These are phyloP conservation scores for Phrynocephalus vlangalii DNA, from an alignment of 2,797 vertebrate genomes.

Conservation along the genomic window DNA sequence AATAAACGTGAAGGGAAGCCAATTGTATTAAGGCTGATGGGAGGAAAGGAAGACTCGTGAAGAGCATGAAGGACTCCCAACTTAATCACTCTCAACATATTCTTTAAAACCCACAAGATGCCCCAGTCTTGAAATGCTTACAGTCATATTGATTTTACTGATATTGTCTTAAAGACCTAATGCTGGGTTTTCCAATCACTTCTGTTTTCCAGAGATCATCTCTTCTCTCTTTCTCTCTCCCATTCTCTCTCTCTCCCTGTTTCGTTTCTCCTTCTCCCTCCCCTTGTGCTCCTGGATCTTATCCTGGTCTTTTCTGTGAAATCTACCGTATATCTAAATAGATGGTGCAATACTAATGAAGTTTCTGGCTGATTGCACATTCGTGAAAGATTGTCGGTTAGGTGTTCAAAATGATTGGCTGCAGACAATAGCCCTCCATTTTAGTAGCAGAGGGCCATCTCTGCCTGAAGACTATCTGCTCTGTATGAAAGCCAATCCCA, in stretches of 20 bases:
- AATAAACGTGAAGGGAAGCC: slow-evolving; percentile 35
- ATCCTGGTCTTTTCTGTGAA: background rate
- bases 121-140: slow-evolving; percentile 4
- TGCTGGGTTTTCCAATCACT: background rate
- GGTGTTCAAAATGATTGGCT: background rate
- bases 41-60: background rate
- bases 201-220: background rate
- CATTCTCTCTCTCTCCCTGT: background rate
- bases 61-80: slow-evolving; percentile 13
- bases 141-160: background rate
- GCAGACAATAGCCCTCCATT: no score
- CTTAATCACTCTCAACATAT: background rate
- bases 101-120: background rate
- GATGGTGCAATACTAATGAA: background rate
- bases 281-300: slow-evolving; percentile 2
- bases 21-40: background rate
- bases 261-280: slow-evolving; percentile 11
- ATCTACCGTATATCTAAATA: background rate
- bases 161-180: background rate
- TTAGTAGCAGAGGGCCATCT: no score
- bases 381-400: background rate
- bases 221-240: no score
- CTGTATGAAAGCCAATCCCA: no score
- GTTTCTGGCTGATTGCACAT: background rate
- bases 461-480: no score